phyloP scores from a whole-genome alignment of 2,888 invertebrate species.

The Drosophila flavopinicola region DNA sequence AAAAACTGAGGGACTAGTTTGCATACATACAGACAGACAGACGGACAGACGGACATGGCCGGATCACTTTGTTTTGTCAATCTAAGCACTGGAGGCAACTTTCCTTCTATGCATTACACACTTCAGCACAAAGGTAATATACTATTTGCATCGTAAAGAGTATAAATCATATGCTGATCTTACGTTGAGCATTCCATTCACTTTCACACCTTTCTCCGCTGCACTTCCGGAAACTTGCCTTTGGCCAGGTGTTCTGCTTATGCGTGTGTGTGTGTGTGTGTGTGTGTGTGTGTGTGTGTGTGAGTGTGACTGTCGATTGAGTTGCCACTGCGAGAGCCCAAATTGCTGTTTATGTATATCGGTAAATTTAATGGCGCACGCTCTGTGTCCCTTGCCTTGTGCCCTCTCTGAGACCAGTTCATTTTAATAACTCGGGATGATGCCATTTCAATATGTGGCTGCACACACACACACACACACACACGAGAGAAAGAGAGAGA shows the following conservation, averaged over 20 bases:
- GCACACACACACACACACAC: background rate
- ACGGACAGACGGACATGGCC: too few species aligned
- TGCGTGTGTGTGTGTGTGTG: background rate
- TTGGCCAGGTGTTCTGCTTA: conserved; percentile 3
- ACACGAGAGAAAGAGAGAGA: too few species aligned
- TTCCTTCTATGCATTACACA: too few species aligned
- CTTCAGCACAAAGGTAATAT: too few species aligned
- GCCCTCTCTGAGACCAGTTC: conserved; percentile 33
- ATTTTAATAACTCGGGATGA: conserved; percentile 57
- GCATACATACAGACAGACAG: too few species aligned
- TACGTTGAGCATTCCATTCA: too few species aligned
- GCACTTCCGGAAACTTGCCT: conserved; percentile 19
- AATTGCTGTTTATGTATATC: conserved; percentile 49
- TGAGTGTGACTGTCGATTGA: conserved; percentile 37
- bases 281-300: background rate
- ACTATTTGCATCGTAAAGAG: too few species aligned
- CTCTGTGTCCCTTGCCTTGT: background rate
- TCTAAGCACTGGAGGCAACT: too few species aligned
- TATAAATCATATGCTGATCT: too few species aligned
- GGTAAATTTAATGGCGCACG: conserved; percentile 45
- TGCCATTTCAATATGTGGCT: conserved; percentile 59
- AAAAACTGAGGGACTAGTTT: too few species aligned
- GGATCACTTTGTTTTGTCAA: too few species aligned
- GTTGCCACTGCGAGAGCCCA: conserved; percentile 38
- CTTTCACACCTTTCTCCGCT: background rate